A percentile compares a stretch with the other conserved stretches of the same genome.
These are phyloP conservation scores for Leptinotarsa texana DNA, from an alignment of 1,140 invertebrate species.

Conservation along the genomic window DNA sequence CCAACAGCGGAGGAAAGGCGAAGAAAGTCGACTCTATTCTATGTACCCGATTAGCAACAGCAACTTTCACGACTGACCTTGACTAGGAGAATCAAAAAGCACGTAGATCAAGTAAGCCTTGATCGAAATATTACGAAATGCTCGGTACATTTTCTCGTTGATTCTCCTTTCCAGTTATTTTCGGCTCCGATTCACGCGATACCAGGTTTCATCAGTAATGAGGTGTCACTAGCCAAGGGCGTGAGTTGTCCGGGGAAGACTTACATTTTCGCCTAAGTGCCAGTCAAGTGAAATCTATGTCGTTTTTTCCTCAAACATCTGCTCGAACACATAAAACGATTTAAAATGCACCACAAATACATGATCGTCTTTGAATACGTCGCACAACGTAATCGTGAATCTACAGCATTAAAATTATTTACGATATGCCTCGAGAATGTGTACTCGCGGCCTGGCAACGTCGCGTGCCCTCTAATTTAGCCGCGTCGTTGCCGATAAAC, in stretches of 20 bases:
- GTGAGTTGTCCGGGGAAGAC: slow-evolving; percentile 9
- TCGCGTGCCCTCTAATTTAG: slow-evolving; percentile 42
- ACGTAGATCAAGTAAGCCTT: slow-evolving; percentile 22
- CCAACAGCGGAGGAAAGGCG: not conserved
- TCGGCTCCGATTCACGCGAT: not conserved
- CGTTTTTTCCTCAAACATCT: slow-evolving; percentile 1
- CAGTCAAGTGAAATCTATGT: slow-evolving; percentile 41
- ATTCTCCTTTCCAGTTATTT: not conserved
- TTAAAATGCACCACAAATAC: slow-evolving; percentile 21
- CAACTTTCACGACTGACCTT: slow-evolving; percentile 45
- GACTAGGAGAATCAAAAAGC: slow-evolving; percentile 24
- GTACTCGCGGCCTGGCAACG: slow-evolving; percentile 39
- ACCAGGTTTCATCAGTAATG: not conserved
- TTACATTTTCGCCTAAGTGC: slow-evolving; percentile 36
- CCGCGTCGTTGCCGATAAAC: slow-evolving; percentile 37
- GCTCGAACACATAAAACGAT: slow-evolving; percentile 5
- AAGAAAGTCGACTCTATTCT: slow-evolving; percentile 24
- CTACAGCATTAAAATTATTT: slow-evolving; percentile 24
- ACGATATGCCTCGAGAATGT: slow-evolving; percentile 26
- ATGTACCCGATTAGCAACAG: slow-evolving; percentile 26
- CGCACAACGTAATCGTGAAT: slow-evolving; percentile 17
- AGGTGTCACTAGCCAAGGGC: slow-evolving; percentile 7
- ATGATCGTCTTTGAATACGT: slow-evolving; percentile 17
- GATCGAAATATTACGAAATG: slow-evolving; percentile 20
- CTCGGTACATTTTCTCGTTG: not conserved